Base-by-base conservation (phyloP, 2,113 vertebrate genomes). In the Lutjanus erythropterus region DNA sequence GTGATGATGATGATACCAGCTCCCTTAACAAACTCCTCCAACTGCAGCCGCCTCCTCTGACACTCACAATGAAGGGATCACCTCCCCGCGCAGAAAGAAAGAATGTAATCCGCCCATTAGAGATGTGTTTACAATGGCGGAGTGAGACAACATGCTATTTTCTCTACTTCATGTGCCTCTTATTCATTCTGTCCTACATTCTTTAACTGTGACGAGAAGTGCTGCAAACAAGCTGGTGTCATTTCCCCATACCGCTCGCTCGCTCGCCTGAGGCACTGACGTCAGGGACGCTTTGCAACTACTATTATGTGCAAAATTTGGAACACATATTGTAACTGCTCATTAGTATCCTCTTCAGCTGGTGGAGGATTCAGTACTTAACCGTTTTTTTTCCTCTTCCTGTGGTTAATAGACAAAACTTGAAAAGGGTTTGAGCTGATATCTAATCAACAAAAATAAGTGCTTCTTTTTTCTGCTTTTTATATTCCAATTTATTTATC, bases 101-200 rank as follows among this genome's bases (percentile, higher is more conserved):
- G 12, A 79, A 56, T 39, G 1, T 71, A 74, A 74, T 81, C 77
- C 8, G 1, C 53, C 64, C 25, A 52, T 61, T 76, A 58, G 78
- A 86, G 77, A 84, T 55, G 23, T 56, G 75, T 80, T 81, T 67
- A 85, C 73, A 85, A 41, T 9, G 49, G 68, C 62, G 60, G 61
- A 37, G 37, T 9, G 9, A 78, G 76, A 84, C 35, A 80, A 77
- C 62, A 23, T 62, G 70, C 78, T 73, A 61, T 90, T 84, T 80
- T 74, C 83, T 71, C 71, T 59, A 55, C 33, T 21, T 75, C 73
- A 16, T 19, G 25, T 6, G n/a, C 50, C 62, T 82, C 37, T 46
- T 71, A 53, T 27, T 78, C 46, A 71, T 72, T 72, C 55, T 65
- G 76, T 39, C 77, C 82, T 65, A 75, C 71, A 83, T 75, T 79